Evolutionary conservation across 37 sponge, comb jelly and placozoan species (phyloP), one percentile per base, ranked within the genome.

Genomic region (Sycon ciliatum): DNA sequence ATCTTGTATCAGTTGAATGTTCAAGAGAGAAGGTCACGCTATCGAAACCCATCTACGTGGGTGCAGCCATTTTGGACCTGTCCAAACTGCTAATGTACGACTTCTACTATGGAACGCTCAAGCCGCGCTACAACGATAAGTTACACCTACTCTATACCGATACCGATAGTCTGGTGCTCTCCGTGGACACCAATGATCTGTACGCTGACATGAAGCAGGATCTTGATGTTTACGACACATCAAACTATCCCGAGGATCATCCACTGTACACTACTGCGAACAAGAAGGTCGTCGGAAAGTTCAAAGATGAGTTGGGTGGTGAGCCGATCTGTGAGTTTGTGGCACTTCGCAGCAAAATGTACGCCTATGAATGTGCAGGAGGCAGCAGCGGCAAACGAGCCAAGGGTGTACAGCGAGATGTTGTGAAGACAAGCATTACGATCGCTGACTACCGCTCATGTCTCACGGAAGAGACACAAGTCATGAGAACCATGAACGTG

Each of bases 21-120:
- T n/a, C n/a, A n/a, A n/a, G n/a, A n/a, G n/a, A n/a, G n/a, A n/a
- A n/a, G n/a, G n/a, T n/a, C n/a, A n/a, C n/a, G 46, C 3, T 49
- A 56, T 29, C 32, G 34, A 42, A 13, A 26, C 58, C 73, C 23
- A 72, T 72, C 24, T 72, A 72, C 26, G 2, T 23, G 5, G 73
- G 73, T 9, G 32, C 22, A 32, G 5, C 73, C 16, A 72, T 72
- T 29, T 72, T 72, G 34, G 73, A 72, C 27, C 7, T 32, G 2
- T 56, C 57, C 26, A 72, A 72, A 56, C 3, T 56, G 39, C 30
- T 72, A 53, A 72, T 72, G 58, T 55, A 72, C 6, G 28, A 9
- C 16, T 72, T 72, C 42, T 56, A 54, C 37, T 72, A 72, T 27
- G 58, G 53, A 11, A 2, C 3, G 20, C 34, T 72, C 7, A 72